Evolutionary conservation across 2,888 invertebrate species (phyloP), one percentile per base, ranked within the genome.

Genomic region (Cephus nigrinus): DNA sequence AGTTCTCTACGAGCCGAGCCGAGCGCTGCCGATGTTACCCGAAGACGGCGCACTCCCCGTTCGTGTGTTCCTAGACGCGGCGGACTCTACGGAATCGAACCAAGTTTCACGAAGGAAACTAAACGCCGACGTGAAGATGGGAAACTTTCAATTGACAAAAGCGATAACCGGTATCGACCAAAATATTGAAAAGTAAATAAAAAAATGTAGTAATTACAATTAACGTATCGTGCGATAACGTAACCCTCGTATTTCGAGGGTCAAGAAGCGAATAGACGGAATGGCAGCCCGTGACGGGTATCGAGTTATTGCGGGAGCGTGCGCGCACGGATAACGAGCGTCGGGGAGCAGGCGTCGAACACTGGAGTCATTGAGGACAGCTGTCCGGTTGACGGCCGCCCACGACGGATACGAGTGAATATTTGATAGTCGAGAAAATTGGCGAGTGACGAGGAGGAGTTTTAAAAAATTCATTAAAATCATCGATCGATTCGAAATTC

Each of bases 331-430:
- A 9, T 84, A 85, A 86, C 86, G 82, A 82, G 84, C 81, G 84
- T 84, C 84, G 84, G 82, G 9, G 85, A 86, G 83, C 83, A 83
- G 83, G 82, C 84, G 83, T 85, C 86, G 83, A 83, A 86, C 85
- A 86, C 83, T 86, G 83, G 84, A 79, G 82, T 85, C 86, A 86
- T 86, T 85, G 85, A 86, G 55, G 55, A 55, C 84, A 79, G 82
- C 84, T 85, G 85, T 85, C 83, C 84, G 83, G 78, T 83, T 9
- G 82, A 84, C 81, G 86, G 81, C 86, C 86, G 83, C 86, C 84
- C 85, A 83, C 85, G 85, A 82, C 84, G 82, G 80, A 76, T 80
- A 77, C 80, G 78, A 80, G 82, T 82, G 81, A 79, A 80, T 82
- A 85, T 83, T 83, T 84, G 78, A 79, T 84, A 81, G 82, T 79